phyloP scores from a whole-genome alignment of 2,113 vertebrate genomes.

The Plestiodon gilberti region DNA sequence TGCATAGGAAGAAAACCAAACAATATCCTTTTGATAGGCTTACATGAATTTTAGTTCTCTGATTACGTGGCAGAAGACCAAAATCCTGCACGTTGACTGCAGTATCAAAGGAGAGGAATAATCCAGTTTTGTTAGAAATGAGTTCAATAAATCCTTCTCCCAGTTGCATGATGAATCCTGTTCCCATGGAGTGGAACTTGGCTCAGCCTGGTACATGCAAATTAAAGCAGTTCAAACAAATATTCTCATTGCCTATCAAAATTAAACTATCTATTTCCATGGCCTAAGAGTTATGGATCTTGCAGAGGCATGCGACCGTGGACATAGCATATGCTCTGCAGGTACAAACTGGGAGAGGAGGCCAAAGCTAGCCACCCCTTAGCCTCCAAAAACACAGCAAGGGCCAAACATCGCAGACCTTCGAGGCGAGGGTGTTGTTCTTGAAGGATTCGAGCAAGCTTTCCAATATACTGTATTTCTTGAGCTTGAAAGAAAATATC shows the following conservation, averaged over 20 bases:
- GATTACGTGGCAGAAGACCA: not conserved
- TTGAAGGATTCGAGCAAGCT: conserved; percentile 39
- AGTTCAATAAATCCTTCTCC: conserved; percentile 55
- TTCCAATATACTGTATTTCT: conserved; percentile 41
- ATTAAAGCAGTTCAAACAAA: conserved; percentile 65
- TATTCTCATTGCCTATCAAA: conserved; percentile 63
- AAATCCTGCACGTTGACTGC: not conserved
- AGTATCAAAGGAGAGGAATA: conserved; percentile 51
- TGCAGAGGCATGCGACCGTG: conserved; percentile 40
- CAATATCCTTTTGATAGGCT: not conserved
- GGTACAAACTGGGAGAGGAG: conserved; percentile 53
- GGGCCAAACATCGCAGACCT: conserved; percentile 60
- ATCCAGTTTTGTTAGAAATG: conserved; percentile 47
- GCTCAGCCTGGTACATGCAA: conserved; percentile 58
- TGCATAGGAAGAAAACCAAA: conserved; percentile 2
- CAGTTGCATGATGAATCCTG: conserved; percentile 42
- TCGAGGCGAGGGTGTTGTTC: conserved; percentile 52
- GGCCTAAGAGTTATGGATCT: conserved; percentile 65
- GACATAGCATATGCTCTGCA: conserved; percentile 42
- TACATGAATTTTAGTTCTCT: conserved; percentile 10
- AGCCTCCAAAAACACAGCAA: conserved; percentile 49
- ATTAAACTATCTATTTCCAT: conserved; percentile 67
- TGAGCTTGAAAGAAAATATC: conserved; percentile 23
- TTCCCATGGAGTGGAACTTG: conserved; percentile 59
- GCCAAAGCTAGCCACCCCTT: conserved; percentile 70